Base-by-base conservation (phyloP, 64 coral and sea anemone species). In the Montipora sp. region DNA sequence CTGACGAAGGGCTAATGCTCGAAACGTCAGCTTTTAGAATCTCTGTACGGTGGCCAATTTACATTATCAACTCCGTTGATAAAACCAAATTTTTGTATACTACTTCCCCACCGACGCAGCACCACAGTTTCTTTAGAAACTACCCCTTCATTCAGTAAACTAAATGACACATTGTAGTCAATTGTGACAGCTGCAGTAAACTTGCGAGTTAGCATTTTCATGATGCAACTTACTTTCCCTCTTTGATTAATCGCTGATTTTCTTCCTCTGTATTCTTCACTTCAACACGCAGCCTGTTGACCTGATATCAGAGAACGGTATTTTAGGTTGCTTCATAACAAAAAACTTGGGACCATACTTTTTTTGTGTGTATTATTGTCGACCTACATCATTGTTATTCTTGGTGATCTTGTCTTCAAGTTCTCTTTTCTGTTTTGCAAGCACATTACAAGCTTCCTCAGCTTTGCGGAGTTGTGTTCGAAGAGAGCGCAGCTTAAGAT, bases 391-490 rank as follows among this genome's bases (percentile, higher is more conserved):
- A 48, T 91, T 98, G 18, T 80, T 86, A 74, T 98, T 98, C 78
- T 89, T 92, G 45, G 91, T 84, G 11, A 92, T 94, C 53, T 98
- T 98, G 10, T 91, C 89, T 5, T 94, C 95, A 27, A 98, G 57
- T 76, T 97, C 95, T 91, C 75, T 94, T 76, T 94, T 88, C 69
- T 94, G 92, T 77, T 94, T 94, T 67, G 77, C 85, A 70, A 98
- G 71, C 20, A 70, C 49, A 67, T 18, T 83, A 8, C 87, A 83
- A 12, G 27, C 77, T 12, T 98, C 95, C 3, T 98, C 89, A 20
- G 92, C 92, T 47, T 98, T 98, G 48, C 92, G 83, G 12, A 98
- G 79, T 77, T 98, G 95, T 79, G 89, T 94, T 91, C 95, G 84
- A 80, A 94, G 88, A 21, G 95, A 98, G 48, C 92, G 95, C 3